phyloP scores from a whole-genome alignment of 2,888 invertebrate species.

The Agrochola litura region DNA sequence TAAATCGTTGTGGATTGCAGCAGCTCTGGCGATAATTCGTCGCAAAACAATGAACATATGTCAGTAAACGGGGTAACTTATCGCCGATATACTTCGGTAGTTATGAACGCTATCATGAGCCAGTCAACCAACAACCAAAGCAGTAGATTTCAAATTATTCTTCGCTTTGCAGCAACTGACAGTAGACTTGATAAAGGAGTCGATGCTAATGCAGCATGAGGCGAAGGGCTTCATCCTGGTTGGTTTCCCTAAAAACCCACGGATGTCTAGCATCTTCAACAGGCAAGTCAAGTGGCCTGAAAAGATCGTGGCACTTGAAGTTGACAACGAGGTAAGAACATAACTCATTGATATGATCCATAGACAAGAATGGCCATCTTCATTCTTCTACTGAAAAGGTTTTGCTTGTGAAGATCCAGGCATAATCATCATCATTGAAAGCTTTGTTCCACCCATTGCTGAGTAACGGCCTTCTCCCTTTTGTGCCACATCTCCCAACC shows the following conservation, averaged over 20 bases:
- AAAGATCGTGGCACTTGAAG: constrained; percentile 86
- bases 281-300: constrained; percentile 88
- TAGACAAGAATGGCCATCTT: background rate
- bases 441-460: background rate
- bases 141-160: background rate
- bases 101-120: background rate
- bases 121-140: background rate
- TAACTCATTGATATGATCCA: background rate
- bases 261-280: constrained; percentile 87
- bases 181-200: constrained; percentile 90
- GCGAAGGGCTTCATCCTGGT: constrained; percentile 89
- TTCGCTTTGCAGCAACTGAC: constrained; percentile 84
- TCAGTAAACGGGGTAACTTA: background rate
- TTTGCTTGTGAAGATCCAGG: background rate
- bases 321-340: constrained; percentile 82
- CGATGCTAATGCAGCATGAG: constrained; percentile 85
- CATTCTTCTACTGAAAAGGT: background rate
- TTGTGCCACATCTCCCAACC: too few species aligned
- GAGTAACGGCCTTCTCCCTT: background rate
- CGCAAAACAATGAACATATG: background rate
- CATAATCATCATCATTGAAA: too few species aligned
- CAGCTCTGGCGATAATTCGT: background rate
- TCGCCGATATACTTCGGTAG: background rate
- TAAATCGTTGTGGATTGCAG: background rate
- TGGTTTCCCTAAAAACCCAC: constrained; percentile 90